phyloP scores from a whole-genome alignment of 2,888 invertebrate genomes.

The Meiosimyza decipiens region DNA sequence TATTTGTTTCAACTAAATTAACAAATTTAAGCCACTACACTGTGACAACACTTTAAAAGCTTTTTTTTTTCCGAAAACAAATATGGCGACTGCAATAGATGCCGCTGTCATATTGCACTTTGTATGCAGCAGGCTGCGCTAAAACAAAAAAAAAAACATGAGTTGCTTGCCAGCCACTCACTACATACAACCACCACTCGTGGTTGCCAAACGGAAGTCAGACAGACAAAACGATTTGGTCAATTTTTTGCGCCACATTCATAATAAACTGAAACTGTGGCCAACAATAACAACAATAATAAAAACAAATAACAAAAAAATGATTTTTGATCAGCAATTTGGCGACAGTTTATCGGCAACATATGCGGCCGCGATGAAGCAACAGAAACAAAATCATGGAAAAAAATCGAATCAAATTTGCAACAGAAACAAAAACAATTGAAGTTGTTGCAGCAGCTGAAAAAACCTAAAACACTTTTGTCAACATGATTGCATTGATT shows the following conservation, averaged over 20 bases:
- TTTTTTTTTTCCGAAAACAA: constrained; percentile 12
- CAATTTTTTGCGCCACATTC: constrained; percentile 30
- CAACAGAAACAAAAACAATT: not conserved
- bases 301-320: constrained; percentile 29
- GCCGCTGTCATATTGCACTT: constrained; percentile 13
- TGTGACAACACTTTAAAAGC: no score
- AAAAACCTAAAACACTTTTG: constrained; percentile 17
- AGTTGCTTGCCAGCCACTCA: no score
- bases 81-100: constrained; percentile 26
- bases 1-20: no score
- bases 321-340: constrained; percentile 35
- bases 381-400: not conserved
- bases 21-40: no score
- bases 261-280: constrained; percentile 23
- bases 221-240: constrained; percentile 24
- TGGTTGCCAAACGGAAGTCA: constrained; percentile 33
- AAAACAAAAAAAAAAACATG: constrained; percentile 8
- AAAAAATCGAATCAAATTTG: no score
- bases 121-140: not conserved
- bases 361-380: constrained; percentile 17
- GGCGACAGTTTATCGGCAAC: constrained; percentile 40
- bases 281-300: constrained; percentile 29
- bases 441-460: not conserved
- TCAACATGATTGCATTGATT: constrained; percentile 31
- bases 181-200: not conserved